Evolutionary conservation across 2,888 invertebrate genomes (phyloP).

Genomic region (Tachina fera): DNA sequence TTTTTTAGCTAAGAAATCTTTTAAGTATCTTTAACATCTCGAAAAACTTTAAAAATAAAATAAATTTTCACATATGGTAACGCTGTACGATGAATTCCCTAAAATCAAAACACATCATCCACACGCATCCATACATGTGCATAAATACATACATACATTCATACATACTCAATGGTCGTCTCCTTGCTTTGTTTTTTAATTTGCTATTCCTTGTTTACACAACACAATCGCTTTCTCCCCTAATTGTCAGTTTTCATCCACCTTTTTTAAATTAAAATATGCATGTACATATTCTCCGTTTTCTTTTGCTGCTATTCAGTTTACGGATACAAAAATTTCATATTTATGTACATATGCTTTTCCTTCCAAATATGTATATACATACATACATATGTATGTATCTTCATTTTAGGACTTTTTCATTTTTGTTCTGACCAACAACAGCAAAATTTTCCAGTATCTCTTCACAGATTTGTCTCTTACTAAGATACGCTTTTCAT

Average conservation of each 20-base stretch:
- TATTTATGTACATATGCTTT: constrained; percentile 8
- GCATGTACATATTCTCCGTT: constrained; percentile 5
- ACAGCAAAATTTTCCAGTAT: constrained; percentile 37
- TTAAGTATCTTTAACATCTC: no score
- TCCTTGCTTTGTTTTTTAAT: constrained; percentile 28
- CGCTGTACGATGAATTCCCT: background rate
- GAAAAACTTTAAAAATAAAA: no score
- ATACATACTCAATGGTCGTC: background rate
- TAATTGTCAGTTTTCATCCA: constrained; percentile 63
- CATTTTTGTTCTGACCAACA: constrained; percentile 14
- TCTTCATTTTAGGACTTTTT: constrained; percentile 2
- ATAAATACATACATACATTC: background rate
- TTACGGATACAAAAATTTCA: background rate
- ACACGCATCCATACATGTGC: background rate
- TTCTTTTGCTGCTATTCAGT: constrained; percentile 10
- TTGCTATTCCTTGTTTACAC: constrained; percentile 28
- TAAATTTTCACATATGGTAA: background rate
- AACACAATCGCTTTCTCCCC: constrained; percentile 35
- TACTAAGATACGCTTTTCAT: background rate
- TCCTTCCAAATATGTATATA: background rate
- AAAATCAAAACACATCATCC: background rate
- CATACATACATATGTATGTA: background rate
- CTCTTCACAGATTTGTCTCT: constrained; percentile 25
- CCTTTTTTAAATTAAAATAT: constrained; percentile 43
- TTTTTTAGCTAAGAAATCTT: no score